phyloP scores from a whole-genome alignment of 2,888 invertebrate genomes.

The Harmothoe impar region DNA sequence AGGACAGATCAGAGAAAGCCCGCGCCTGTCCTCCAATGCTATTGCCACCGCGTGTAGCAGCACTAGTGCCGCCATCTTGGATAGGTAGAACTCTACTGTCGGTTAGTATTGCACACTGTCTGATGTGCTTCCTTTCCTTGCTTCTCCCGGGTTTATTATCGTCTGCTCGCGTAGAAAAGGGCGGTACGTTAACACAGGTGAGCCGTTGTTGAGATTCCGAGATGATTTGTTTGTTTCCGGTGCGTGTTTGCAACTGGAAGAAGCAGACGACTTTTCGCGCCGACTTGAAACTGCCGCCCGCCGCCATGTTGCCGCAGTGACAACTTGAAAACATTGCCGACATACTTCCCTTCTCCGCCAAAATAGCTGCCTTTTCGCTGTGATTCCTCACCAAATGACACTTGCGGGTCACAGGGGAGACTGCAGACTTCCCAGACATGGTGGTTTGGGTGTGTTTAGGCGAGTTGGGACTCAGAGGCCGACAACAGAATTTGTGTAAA shows the following conservation, averaged over 20 bases:
- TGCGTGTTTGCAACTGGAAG: background rate
- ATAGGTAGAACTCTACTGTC: background rate
- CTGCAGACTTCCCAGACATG: background rate
- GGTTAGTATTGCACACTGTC: background rate
- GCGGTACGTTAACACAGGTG: background rate
- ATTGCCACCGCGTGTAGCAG: background rate
- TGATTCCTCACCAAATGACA: background rate
- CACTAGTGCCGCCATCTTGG: slow-evolving; percentile 32
- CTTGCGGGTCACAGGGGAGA: background rate
- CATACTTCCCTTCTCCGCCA: background rate
- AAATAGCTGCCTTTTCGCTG: background rate
- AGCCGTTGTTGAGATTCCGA: background rate
- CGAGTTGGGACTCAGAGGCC: background rate
- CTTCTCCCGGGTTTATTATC: background rate
- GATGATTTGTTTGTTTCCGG: background rate
- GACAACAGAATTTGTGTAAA: slow-evolving; percentile 37
- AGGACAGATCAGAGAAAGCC: slow-evolving; percentile 8
- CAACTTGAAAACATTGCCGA: slow-evolving; percentile 58
- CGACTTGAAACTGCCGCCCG: slow-evolving; percentile 57
- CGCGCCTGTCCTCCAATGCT: background rate
- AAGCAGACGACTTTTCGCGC: slow-evolving; percentile 21
- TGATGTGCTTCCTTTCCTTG: background rate
- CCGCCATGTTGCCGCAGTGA: slow-evolving; percentile 57
- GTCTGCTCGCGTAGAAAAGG: background rate
- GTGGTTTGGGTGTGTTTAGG: background rate